Base-by-base conservation (phyloP, 2,888 invertebrate species). In the Galerucella pusilla region DNA sequence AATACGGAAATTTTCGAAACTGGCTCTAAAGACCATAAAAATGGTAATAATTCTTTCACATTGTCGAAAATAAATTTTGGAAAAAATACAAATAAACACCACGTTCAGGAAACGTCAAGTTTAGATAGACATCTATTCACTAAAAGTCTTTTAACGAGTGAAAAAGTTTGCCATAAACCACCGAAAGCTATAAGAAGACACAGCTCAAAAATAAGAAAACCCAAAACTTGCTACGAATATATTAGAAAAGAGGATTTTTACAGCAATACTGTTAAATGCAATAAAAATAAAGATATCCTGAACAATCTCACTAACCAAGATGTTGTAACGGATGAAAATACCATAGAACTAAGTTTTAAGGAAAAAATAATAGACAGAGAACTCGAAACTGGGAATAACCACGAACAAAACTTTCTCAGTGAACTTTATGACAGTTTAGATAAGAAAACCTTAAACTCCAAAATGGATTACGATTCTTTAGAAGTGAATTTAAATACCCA, bases 181-280 rank as follows among this genome's bases (percentile, higher is more conserved):
- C 94, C 94, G 0, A 93, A 94, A 84, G 93, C 93, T 0, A 90
- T 91, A 0, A 90, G 93, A 69, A 88, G 93, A 59, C 92, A 93
- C 10, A 92, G 92, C 4, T 93, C 93, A 25, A 87, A 86, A 79
- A 83, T 81, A 3, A 79, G 85, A 65, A 86, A 86, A 76, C 82
- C 83, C 5, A 86, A 85, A 77, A 87, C 86, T 0, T 84, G 84
- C 0, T 88, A 88, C 77, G 88, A 88, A 72, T 88, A 88, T 73
- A 84, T 88, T n/a, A 84, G 83, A 68, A 88, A 87, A 74, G 87
- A 87, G 46, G 88, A 88, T 74, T 87, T 85, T 76, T 85, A 82
- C 42, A 85, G 83, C 60, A 85, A 83, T 57, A 80, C 81, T 25
- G 79, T 80, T 52, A 84, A 83, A 72, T 73, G 70, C 52, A 78